Evolutionary conservation across 2,113 vertebrate species (phyloP), one percentile per base, ranked within the genome.

Genomic region (Nyctibius bracteatus): DNA sequence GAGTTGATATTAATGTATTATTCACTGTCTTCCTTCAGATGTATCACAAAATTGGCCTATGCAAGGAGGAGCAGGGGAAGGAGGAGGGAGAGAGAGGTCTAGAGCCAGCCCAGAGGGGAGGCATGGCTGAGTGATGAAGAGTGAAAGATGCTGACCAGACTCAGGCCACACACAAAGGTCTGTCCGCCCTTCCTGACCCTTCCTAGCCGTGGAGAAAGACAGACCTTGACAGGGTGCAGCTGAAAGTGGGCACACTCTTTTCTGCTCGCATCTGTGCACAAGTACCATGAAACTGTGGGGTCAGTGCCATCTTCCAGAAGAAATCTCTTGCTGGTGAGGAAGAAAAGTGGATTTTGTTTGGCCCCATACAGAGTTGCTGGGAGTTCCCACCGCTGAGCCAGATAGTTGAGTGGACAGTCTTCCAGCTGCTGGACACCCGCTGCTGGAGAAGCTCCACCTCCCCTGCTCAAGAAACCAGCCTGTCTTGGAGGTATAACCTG

Each of bases 221-320:
- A 79, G 59, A 58, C 25, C 30, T 77, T 8, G 3, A 13, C 28
- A 39, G 71, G 30, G 54, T 95, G 59, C 1, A 5, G 24, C 46
- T 88, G 55, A 33, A 80, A 87, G 35, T 62, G 63, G 81, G 21
- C 17, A 4, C 0, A 0, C 37, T 58, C 72, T 71, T 80, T 43
- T 83, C 74, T 0, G 0, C 44, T 85, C 35, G 3, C 0, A 1
- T 39, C 33, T 0, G 0, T 2, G 1, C 37, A 27, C 0, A 0
- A 68, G 39, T 24, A 23, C 57, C 2, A 7, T 61, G 49, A 72
- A 88, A n/a, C 20, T 21, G 14, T 12, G 22, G 14, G 37, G 39
- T 61, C 6, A 3, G 25, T 71, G 65, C 25, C 17, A 12, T 52
- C 30, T 80, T 77, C 46, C 63, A 79, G 80, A 79, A 78, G 51